Base-by-base conservation (phyloP, 2,113 vertebrate genomes). In the Cyprinodon tularosa region DNA sequence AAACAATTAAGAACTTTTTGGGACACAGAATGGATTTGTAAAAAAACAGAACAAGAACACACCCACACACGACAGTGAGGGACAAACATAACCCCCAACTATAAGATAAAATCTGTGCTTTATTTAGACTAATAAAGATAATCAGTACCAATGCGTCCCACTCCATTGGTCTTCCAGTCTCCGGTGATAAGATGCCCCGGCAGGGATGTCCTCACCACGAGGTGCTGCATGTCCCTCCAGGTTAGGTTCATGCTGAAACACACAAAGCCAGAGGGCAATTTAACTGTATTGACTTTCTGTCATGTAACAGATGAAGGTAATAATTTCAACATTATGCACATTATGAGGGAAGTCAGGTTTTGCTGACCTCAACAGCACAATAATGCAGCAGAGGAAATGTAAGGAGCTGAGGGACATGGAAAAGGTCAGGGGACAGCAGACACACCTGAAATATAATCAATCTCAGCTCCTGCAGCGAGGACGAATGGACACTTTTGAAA, bases 191-290 rank as follows among this genome's bases (percentile, higher is more conserved):
- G 97, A 86, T 95, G 95, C 12, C 94, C 94, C 0, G 97, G 97
- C 81, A 92, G 95, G 0, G 98, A 96, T 0, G 96, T 98, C 88
- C 92, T 96, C 37, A 99, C 97, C 62, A 99, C 98, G 63, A 99
- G 90, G 75, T 99, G 97, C 93, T 99, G 98, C 97, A 99, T 99
- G 91, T 99, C 97, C 53, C 98, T 94, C 98, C 98, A 99, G 0
- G 97, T 99, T 84, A 99, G 94, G 89, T 98, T 98, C 91, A 95
- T 96, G 80, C 98, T 99, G 84, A 71, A 45, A 74, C 3, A 65
- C 47, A 74, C 74, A 20, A 77, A 70, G 62, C 62, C 67, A 38
- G n/a, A 74, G 62, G 81, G 50, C 15, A 76, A 47, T 40, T 68
- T 4, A 69, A 73, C 14, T 0, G 10, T 8, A 75, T 57, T 71